Percentiles rank a stretch among this genome's conserved stretches.
Evolutionary conservation across 2,113 vertebrate genomes (phyloP).

Genomic region (Machaerirhynchus nigripectus): DNA sequence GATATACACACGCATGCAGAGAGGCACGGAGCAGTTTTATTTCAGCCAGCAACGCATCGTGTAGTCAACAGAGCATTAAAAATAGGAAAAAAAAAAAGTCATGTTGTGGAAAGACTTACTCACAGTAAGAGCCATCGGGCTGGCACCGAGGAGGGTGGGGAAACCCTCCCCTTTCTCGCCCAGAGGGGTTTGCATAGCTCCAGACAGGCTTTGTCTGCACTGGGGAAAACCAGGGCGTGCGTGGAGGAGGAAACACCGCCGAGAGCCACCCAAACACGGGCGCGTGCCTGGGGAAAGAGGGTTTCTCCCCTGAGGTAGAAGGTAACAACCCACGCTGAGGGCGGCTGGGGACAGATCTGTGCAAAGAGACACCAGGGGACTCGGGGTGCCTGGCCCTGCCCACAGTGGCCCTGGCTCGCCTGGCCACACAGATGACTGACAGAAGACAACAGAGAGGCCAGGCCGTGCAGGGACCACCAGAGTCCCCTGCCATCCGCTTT

Average conservation of each 20-base stretch:
- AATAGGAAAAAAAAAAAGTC: background rate
- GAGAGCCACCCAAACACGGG: background rate
- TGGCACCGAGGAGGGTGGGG: background rate
- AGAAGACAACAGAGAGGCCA: conserved; percentile 54
- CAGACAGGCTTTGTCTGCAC: background rate
- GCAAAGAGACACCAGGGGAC: background rate
- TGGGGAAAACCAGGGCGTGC: background rate
- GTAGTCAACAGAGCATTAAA: conserved; percentile 44
- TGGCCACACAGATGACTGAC: conserved; percentile 33
- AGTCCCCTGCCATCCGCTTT: conserved; percentile 6
- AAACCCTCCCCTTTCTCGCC: background rate
- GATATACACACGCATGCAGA: conserved; percentile 45
- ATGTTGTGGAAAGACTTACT: background rate
- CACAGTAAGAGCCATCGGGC: background rate
- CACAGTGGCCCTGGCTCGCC: background rate
- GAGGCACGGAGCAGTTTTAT: conserved; percentile 52
- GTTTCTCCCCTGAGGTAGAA: conserved; percentile 45
- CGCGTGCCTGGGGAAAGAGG: background rate
- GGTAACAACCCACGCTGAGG: background rate
- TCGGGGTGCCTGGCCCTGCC: background rate
- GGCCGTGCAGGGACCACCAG: background rate
- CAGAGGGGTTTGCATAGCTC: conserved; percentile 39
- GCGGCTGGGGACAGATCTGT: background rate
- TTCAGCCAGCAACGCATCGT: conserved; percentile 18
- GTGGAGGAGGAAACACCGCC: background rate